Base-by-base conservation (phyloP, 1,140 invertebrate genomes). In the Panonychus citri region DNA sequence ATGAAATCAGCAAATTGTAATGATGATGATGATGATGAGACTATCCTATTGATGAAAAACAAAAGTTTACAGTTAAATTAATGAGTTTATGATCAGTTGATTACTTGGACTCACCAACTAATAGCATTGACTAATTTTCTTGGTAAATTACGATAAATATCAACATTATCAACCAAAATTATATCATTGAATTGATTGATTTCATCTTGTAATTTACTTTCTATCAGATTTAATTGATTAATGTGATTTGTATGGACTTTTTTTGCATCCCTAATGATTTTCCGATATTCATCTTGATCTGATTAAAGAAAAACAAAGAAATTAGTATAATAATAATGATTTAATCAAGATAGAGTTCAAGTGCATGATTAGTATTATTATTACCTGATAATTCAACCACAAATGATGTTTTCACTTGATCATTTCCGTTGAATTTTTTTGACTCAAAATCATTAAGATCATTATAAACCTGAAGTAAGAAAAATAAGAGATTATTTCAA, bases 121-220 rank as follows among this genome's bases (percentile, higher is more conserved):
- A 50, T 54, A 54, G 49, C 54, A 62, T 51, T 26, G 13, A 54
- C 27, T 4, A 62, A 49, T 59, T 63, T 63, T 4, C 25, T 21
- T 21, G 60, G 56, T 48, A 63, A 57, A 55, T 59, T 59, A 52
- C 62, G 53, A 42, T 63, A 63, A 15, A 54, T 54, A 57, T 63
- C 62, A 2, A 49, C 51, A 8, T 40, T 25, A 48, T 60, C 50
- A 5, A 61, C 58, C 25, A 63, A 42, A 19, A 59, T 13, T 19
- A 63, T 61, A 55, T 63, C 62, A 13, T 54, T 26, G 19, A 50
- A 27, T 25, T 21, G 17, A 2, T 24, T 17, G 5, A 28, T 19
- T 61, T 62, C 62, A 10, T n/a, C 24, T 39, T 56, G 48, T 55
- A 12, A 42, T 43, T 25, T 8, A 7, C 40, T 56, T 26, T 53